Conservation (phyloP, 2,797 vertebrate genomes). For the Spheniscus humboldti region DNA sequence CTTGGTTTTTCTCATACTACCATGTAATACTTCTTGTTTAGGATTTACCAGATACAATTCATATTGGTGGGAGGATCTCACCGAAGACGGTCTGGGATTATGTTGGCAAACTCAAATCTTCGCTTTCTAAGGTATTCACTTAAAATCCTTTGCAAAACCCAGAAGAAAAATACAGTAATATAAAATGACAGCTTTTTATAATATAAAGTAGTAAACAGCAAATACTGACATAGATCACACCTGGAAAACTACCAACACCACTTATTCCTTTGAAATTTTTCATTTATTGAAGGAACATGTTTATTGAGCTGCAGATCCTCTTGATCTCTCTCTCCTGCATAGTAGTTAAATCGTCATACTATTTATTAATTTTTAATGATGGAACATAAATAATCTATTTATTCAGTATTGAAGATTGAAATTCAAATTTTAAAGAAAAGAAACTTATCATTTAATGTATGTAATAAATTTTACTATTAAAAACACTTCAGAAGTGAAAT, state of each 20-base stretch:
- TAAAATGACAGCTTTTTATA: background rate
- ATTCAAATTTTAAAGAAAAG: background rate
- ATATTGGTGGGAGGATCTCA: slow-evolving; percentile 93
- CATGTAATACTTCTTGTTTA: slow-evolving; percentile 65
- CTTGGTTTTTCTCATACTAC: background rate
- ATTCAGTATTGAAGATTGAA: background rate
- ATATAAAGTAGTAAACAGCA: background rate
- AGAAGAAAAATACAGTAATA: background rate
- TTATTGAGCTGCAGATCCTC: background rate
- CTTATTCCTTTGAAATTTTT: background rate
- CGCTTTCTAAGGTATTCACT: slow-evolving; percentile 87
- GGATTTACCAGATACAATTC: slow-evolving; percentile 96
- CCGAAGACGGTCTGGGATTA: slow-evolving; percentile 98
- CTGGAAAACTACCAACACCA: background rate
- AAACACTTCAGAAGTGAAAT: background rate
- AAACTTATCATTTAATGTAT: background rate
- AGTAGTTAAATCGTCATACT: background rate
- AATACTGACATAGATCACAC: background rate
- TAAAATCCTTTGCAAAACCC: background rate
- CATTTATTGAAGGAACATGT: background rate
- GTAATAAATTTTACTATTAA: background rate
- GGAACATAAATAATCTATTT: background rate
- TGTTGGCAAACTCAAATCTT: slow-evolving; percentile 92
- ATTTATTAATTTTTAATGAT: background rate
- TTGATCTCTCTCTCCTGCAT: background rate